These are phyloP conservation scores for Mantis religiosa DNA, from an alignment of 2,888 invertebrate genomes.

Conservation along the genomic window DNA sequence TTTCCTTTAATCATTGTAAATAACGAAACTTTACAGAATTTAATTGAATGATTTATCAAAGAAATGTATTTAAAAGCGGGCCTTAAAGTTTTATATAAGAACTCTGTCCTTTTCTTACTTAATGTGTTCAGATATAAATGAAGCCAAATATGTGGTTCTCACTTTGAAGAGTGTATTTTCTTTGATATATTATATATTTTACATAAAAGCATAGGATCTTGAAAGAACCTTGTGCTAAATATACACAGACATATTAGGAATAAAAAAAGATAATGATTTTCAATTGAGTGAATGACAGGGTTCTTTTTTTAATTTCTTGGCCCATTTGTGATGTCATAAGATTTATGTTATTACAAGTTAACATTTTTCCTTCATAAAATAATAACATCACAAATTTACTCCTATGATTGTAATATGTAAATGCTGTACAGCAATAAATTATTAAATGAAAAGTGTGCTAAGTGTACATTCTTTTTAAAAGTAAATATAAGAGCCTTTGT, in stretches of 20 bases:
- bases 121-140: neutral
- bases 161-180: neutral
- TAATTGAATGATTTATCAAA: neutral
- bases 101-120: neutral
- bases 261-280: neutral
- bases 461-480: too few species aligned
- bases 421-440: neutral
- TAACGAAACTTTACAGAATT: neutral
- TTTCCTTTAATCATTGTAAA: neutral
- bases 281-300: neutral
- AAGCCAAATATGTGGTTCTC: too few species aligned
- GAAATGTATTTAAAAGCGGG: neutral
- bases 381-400: neutral
- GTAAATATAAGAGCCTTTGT: too few species aligned
- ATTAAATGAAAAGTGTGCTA: neutral
- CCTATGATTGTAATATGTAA: neutral
- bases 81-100: neutral
- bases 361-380: neutral
- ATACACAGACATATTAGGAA: neutral
- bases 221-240: neutral
- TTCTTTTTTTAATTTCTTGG: neutral
- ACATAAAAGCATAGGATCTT: neutral
- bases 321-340: neutral
- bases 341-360: neutral
- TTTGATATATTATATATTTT: neutral